A percentile compares a stretch with the other conserved stretches of the same genome.
These are phyloP conservation scores for Drepana falcataria DNA, from an alignment of 2,888 invertebrate genomes.

Conservation along the genomic window DNA sequence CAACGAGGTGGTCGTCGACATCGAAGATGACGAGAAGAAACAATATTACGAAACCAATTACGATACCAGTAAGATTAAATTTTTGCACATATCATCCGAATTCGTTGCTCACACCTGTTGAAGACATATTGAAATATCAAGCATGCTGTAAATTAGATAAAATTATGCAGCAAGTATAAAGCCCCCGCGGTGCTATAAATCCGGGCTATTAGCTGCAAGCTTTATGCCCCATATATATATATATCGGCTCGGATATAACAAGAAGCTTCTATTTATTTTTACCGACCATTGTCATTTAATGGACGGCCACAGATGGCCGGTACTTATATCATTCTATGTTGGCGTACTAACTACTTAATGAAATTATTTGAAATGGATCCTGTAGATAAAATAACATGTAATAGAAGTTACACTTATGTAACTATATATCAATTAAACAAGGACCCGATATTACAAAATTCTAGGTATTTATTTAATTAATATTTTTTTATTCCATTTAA, in stretches of 20 bases:
- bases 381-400: constrained; percentile 5
- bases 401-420: constrained; percentile 2
- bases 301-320: constrained; percentile 14
- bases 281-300: constrained; percentile 9
- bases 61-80: constrained; percentile 81
- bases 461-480: no score
- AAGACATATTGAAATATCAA: no score
- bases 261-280: no score
- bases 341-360: constrained; percentile 19
- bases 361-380: constrained; percentile 12
- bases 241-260: no score
- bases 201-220: no score
- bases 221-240: no score
- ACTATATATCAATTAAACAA: not conserved
- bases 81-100: not conserved
- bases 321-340: constrained; percentile 11
- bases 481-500: no score
- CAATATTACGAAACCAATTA: constrained; percentile 88
- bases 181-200: no score
- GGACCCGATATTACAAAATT: no score
- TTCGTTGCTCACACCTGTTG: no score
- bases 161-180: no score
- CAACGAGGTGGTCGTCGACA: constrained; percentile 84
- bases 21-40: constrained; percentile 84
- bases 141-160: no score